A percentile compares a stretch with the other conserved stretches of the same genome.
phyloP scores from a whole-genome alignment of 1,140 invertebrate genomes.

The Drosophila lini region DNA sequence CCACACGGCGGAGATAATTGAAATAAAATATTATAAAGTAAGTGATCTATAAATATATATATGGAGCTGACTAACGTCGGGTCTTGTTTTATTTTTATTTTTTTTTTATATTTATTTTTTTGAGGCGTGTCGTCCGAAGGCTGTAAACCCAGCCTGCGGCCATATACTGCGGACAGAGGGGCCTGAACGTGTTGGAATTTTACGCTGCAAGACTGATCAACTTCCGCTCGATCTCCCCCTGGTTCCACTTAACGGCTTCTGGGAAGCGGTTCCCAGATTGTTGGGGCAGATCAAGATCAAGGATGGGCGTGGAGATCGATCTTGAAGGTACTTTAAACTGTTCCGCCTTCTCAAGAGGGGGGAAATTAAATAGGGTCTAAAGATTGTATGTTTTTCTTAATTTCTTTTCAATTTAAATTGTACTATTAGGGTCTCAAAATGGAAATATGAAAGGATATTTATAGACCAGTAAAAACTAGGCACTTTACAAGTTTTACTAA shows the following conservation, averaged over 20 bases:
- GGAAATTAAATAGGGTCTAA: not conserved
- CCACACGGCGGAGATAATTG: conserved; percentile 41
- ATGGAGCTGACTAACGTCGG: conserved; percentile 49
- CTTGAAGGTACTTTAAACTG: not conserved
- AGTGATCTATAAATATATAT: conserved; percentile 71
- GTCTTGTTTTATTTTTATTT: conserved; percentile 21
- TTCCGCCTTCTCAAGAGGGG: not conserved
- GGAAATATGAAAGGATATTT: not conserved
- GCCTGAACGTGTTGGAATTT: conserved; percentile 48
- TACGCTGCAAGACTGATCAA: not conserved
- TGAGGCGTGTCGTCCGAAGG: conserved; percentile 60
- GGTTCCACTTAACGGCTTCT: conserved; percentile 14
- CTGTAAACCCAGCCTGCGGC: conserved; percentile 32
- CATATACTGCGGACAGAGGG: conserved; percentile 11
- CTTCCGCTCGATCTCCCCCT: conserved; percentile 13
- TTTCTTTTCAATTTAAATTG: not conserved
- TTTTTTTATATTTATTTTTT: not conserved
- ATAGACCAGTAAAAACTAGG: not conserved
- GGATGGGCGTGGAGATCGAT: conserved; percentile 10
- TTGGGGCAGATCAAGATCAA: conserved; percentile 23
- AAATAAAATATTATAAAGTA: conserved; percentile 47
- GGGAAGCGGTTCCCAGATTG: conserved; percentile 4
- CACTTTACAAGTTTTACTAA: too few species aligned
- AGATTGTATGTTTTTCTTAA: not conserved
- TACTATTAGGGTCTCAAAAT: too few species aligned